Evolutionary conservation across 2,113 vertebrate genomes (phyloP).

Genomic region (Nothobranchius kuhntae): DNA sequence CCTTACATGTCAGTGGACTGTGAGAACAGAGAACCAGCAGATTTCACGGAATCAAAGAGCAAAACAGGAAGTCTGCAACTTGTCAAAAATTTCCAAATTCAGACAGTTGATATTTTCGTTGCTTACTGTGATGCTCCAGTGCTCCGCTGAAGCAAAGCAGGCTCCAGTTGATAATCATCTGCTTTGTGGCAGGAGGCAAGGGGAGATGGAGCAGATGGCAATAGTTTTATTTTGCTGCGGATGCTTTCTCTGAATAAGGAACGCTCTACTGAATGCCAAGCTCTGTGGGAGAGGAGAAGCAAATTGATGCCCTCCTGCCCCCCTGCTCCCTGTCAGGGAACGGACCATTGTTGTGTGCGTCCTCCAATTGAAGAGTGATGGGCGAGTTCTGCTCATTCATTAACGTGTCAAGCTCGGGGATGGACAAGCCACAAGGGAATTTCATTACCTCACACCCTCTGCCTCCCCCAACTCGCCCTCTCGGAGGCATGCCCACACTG

Average conservation of each 20-base stretch:
- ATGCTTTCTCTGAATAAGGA: constrained; percentile 77
- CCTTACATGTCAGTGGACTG: constrained; percentile 41
- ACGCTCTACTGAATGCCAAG: constrained; percentile 75
- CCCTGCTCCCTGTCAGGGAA: constrained; percentile 48
- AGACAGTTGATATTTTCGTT: constrained; percentile 63
- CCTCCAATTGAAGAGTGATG: constrained; percentile 62
- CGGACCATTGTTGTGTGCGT: constrained; percentile 59
- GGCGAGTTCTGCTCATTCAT: constrained; percentile 68
- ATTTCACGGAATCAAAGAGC: constrained; percentile 26
- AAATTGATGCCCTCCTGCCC: constrained; percentile 74
- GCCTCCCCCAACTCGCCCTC: constrained; percentile 33
- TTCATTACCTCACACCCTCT: constrained; percentile 47
- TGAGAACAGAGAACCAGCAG: constrained; percentile 40
- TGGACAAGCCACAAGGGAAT: constrained; percentile 63
- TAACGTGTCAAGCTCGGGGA: constrained; percentile 61
- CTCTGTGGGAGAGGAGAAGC: constrained; percentile 73
- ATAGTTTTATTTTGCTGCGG: constrained; percentile 69
- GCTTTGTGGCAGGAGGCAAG: constrained; percentile 66
- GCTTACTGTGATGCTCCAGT: constrained; percentile 49
- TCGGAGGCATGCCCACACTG: constrained; percentile 40
- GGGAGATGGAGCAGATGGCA: constrained; percentile 76
- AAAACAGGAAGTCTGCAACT: constrained; percentile 49
- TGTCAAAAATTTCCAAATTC: constrained; percentile 58
- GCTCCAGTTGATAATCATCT: constrained; percentile 75
- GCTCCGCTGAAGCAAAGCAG: constrained; percentile 61